These are phyloP conservation scores for Hedychridium roseum DNA, from an alignment of 2,888 invertebrate genomes.

Conservation along the genomic window DNA sequence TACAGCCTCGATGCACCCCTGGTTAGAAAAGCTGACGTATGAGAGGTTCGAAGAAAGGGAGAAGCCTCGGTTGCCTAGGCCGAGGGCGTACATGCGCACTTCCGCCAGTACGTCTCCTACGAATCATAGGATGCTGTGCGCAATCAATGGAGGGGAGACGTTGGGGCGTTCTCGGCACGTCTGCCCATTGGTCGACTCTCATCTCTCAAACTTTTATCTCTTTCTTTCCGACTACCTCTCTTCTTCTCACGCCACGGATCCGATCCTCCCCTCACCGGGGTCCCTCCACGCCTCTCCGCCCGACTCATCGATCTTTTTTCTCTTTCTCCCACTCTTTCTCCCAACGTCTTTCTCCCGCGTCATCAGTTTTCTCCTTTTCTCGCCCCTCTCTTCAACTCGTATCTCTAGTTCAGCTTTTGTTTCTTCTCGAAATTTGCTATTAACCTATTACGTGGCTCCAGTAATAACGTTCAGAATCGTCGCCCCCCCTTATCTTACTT, in stretches of 20 bases:
- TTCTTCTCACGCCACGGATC: conserved; percentile 17
- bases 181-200: conserved; percentile 41
- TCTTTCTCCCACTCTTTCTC: conserved; percentile 25
- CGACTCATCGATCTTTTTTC: conserved; percentile 15
- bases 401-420: no score
- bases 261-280: conserved; percentile 4
- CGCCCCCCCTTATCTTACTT: conserved; percentile 10
- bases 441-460: no score
- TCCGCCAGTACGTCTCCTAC: conserved; percentile 33
- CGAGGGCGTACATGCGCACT: conserved; percentile 43
- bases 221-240: conserved; percentile 27
- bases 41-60: conserved; percentile 40
- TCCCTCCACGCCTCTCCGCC: conserved; percentile 9
- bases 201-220: conserved; percentile 55
- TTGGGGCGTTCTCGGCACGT: conserved; percentile 32
- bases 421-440: no score
- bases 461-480: no score
- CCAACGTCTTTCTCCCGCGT: conserved; percentile 5
- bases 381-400: conserved; percentile 17
- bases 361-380: conserved; percentile 4
- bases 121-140: conserved; percentile 46
- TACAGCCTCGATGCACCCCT: no score
- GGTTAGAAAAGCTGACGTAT: no score
- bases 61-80: conserved; percentile 33
- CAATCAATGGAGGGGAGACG: conserved; percentile 22